phyloP scores from a whole-genome alignment of 1,140 invertebrate species.

The Steinernema khuongi region DNA sequence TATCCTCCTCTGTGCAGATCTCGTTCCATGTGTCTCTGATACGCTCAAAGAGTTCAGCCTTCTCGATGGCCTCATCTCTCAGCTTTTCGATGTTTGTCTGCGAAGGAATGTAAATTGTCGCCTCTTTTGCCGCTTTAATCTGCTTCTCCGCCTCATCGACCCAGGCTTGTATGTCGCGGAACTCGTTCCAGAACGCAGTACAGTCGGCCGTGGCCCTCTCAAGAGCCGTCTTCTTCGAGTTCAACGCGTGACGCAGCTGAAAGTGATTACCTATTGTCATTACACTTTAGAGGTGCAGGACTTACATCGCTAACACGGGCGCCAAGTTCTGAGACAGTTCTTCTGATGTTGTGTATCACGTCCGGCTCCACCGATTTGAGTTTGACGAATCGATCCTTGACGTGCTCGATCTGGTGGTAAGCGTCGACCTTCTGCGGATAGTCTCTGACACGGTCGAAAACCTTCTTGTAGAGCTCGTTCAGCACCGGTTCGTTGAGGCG shows the following conservation, averaged over 20 bases:
- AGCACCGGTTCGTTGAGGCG: background rate
- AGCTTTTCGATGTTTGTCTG: conserved; percentile 1
- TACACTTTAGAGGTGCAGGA: background rate
- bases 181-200: background rate
- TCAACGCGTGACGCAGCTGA: background rate
- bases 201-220: background rate
- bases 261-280: background rate
- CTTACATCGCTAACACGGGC: background rate
- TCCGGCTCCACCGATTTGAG: background rate
- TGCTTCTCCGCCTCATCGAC: background rate
- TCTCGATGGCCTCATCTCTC: background rate
- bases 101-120: conserved; percentile 3
- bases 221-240: background rate
- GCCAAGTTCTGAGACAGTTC: background rate
- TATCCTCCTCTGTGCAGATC: background rate
- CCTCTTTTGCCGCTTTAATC: background rate
- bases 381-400: background rate
- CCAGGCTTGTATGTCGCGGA: background rate
- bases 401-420: background rate
- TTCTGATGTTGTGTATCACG: background rate
- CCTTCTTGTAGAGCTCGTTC: background rate
- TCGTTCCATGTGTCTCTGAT: background rate
- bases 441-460: conserved; percentile 1
- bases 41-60: background rate
- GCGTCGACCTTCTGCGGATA: background rate